Evolutionary conservation across 2,797 vertebrate species (phyloP).

Genomic region (Mycteria americana): DNA sequence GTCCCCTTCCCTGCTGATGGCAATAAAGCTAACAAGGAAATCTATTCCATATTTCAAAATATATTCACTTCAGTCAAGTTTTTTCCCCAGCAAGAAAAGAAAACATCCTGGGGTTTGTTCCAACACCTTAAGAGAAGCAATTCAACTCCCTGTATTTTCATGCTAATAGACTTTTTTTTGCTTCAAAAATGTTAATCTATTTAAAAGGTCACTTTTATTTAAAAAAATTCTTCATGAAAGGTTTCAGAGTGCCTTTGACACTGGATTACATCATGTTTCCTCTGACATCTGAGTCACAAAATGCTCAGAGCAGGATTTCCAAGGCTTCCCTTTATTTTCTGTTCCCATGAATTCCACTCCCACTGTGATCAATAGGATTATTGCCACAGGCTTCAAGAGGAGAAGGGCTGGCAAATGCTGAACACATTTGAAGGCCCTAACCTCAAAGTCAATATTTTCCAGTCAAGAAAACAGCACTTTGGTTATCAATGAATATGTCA

Average conservation of each 20-base stretch:
- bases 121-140: conserved; percentile 12
- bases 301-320: conserved; percentile 41
- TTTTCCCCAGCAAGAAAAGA: neutral
- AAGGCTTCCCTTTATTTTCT: conserved; percentile 22
- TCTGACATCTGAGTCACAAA: conserved; percentile 34
- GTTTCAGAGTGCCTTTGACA: neutral
- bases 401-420: conserved; percentile 1
- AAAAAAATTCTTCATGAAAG: neutral
- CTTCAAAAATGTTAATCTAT: conserved; percentile 21
- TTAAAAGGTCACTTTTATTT: conserved; percentile 27
- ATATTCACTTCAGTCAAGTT: neutral
- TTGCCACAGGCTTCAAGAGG: neutral
- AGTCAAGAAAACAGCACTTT: neutral
- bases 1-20: neutral
- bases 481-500: neutral
- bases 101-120: neutral
- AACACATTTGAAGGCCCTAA: neutral
- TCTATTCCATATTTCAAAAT: conserved; percentile 17
- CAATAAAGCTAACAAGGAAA: neutral
- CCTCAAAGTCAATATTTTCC: conserved; percentile 14
- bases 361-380: neutral
- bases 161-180: neutral
- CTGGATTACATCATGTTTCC: conserved; percentile 39
- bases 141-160: neutral
- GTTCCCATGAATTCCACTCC: neutral